These are phyloP conservation scores for Synergus itoensis DNA, from an alignment of 2,888 invertebrate genomes.

Conservation along the genomic window DNA sequence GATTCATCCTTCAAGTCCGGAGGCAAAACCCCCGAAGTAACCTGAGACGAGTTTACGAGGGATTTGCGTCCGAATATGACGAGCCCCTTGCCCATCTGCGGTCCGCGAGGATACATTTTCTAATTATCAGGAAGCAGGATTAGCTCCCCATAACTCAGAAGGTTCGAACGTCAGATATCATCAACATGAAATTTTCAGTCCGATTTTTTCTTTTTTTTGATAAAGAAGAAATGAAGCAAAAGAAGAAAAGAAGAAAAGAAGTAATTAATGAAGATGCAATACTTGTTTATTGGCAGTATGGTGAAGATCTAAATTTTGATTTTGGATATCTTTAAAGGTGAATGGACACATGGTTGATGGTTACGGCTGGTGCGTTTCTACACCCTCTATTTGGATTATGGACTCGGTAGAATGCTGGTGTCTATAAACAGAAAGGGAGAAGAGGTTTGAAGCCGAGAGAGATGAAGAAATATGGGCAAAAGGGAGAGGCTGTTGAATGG, in stretches of 20 bases:
- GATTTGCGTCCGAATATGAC: constrained; percentile 67
- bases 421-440: constrained; percentile 70
- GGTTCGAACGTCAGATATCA: constrained; percentile 11
- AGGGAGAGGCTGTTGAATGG: constrained; percentile 47
- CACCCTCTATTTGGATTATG: constrained; percentile 75
- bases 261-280: too few relatives aligned
- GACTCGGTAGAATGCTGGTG: constrained; percentile 66
- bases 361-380: constrained; percentile 70
- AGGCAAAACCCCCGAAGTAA: constrained; percentile 61
- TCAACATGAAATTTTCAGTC: background rate
- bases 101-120: constrained; percentile 48
- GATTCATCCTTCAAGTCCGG: constrained; percentile 59
- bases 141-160: constrained; percentile 29
- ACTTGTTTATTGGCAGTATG: background rate
- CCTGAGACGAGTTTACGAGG: constrained; percentile 65
- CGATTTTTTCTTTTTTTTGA: background rate
- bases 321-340: constrained; percentile 34
- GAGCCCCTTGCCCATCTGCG: constrained; percentile 60
- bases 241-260: too few relatives aligned
- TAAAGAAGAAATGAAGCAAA: background rate
- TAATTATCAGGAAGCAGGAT: constrained; percentile 61
- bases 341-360: constrained; percentile 72
- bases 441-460: constrained; percentile 50
- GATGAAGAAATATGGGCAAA: constrained; percentile 51
- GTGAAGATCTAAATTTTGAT: background rate